These are phyloP conservation scores for Diadegma fenestrale DNA, from an alignment of 2,888 invertebrate genomes.

Conservation along the genomic window DNA sequence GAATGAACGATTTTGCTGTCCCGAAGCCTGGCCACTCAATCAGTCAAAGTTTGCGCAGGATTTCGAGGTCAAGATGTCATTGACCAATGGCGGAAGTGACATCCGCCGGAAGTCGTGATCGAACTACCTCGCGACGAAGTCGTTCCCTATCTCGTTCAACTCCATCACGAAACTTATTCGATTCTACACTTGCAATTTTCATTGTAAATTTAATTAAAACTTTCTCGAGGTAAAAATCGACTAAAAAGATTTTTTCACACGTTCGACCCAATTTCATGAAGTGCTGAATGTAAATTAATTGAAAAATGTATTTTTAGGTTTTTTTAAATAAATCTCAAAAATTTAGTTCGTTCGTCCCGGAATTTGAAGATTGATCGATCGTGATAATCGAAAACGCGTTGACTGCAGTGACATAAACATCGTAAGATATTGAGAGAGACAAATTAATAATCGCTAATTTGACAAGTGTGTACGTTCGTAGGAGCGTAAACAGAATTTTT, in stretches of 20 bases:
- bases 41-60: slow-evolving; percentile 16
- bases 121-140: slow-evolving; percentile 28
- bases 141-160: slow-evolving; percentile 11
- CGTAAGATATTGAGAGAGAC: background rate
- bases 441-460: background rate
- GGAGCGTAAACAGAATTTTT: background rate
- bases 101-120: slow-evolving; percentile 72
- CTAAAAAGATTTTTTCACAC: background rate
- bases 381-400: background rate
- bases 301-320: background rate
- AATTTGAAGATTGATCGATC: background rate
- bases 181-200: background rate
- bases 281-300: background rate
- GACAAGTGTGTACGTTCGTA: background rate
- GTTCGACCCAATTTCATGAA: background rate
- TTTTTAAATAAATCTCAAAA: background rate
- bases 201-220: background rate
- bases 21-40: background rate
- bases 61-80: slow-evolving; percentile 69
- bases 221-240: background rate
- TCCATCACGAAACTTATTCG: background rate
- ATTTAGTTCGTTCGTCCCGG: background rate
- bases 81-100: slow-evolving; percentile 72
- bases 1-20: slow-evolving; percentile 4
- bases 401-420: background rate